A percentile compares a stretch with the other conserved stretches of the same genome.
Evolutionary conservation across 2,113 vertebrate species (phyloP).

Genomic region (Micronycteris hirsuta): DNA sequence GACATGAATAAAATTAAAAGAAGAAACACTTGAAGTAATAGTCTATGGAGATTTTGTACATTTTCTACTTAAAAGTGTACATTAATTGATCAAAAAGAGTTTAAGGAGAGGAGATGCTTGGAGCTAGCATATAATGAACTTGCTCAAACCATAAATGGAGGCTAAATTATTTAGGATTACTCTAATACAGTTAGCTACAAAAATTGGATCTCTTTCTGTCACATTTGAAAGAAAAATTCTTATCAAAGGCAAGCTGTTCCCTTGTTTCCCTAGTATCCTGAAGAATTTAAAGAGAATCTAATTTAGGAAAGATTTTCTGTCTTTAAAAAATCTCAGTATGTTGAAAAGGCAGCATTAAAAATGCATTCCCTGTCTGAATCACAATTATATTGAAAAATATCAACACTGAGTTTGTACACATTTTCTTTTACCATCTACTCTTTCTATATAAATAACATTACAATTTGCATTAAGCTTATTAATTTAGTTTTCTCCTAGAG

Average conservation of each 20-base stretch:
- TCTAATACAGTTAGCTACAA: slow-evolving; percentile 50
- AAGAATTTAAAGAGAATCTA: slow-evolving; percentile 65
- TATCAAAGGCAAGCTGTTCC: slow-evolving; percentile 57
- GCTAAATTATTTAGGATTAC: slow-evolving; percentile 30
- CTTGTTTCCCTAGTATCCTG: slow-evolving; percentile 42
- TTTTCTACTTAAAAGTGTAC: background rate
- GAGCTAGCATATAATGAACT: slow-evolving; percentile 5
- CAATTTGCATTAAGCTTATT: slow-evolving; percentile 19
- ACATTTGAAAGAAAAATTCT: slow-evolving; percentile 68
- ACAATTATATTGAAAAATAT: slow-evolving; percentile 59
- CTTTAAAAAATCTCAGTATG: slow-evolving; percentile 53
- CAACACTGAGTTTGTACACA: slow-evolving; percentile 37
- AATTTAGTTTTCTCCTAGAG: slow-evolving; percentile 40
- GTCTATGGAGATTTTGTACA: background rate
- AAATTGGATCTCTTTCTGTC: slow-evolving; percentile 54
- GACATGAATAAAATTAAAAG: background rate
- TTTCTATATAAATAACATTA: slow-evolving; percentile 32
- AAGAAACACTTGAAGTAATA: background rate
- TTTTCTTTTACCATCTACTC: slow-evolving; percentile 46
- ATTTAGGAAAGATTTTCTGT: slow-evolving; percentile 64
- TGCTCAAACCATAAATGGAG: slow-evolving; percentile 48
- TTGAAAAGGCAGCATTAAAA: slow-evolving; percentile 63
- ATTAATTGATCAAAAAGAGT: background rate
- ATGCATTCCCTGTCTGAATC: slow-evolving; percentile 44
- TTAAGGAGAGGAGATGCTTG: slow-evolving; percentile 17